phyloP scores from a whole-genome alignment of 2,888 invertebrate species.

The Thecocarcelia acutangulata region DNA sequence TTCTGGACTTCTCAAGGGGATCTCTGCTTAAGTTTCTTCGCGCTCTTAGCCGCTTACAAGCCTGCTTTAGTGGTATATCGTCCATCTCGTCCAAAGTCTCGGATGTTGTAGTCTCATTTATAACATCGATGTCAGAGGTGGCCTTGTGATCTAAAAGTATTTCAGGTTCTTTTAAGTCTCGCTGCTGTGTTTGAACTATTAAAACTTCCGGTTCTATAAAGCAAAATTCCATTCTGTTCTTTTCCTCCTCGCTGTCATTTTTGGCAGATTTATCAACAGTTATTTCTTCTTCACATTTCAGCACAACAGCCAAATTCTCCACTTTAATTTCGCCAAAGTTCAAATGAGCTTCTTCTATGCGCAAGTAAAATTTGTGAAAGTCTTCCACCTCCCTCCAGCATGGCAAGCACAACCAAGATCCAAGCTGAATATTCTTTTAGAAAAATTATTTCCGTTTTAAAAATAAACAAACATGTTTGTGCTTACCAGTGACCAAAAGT shows the following conservation, averaged over 20 bases:
- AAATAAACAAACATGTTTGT: background rate
- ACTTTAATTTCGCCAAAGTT: constrained; percentile 48
- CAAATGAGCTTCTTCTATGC: constrained; percentile 48
- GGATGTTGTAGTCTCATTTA: background rate
- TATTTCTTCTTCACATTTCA: constrained; percentile 16
- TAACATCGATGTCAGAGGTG: background rate
- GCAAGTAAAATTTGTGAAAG: constrained; percentile 58
- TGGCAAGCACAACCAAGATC: constrained; percentile 32
- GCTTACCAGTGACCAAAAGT: constrained; percentile 57
- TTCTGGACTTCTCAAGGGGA: constrained; percentile 32
- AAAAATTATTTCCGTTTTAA: background rate
- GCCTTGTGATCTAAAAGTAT: constrained; percentile 16
- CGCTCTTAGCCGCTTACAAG: background rate
- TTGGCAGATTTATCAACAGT: constrained; percentile 5
- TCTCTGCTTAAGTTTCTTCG: background rate
- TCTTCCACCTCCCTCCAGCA: constrained; percentile 50
- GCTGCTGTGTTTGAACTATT: constrained; percentile 14
- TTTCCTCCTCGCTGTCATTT: background rate
- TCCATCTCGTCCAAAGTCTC: constrained; percentile 18
- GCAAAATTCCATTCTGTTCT: background rate
- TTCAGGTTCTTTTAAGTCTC: constrained; percentile 28
- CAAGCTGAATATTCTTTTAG: background rate
- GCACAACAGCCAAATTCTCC: background rate
- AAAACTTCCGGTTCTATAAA: constrained; percentile 37
- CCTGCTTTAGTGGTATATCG: constrained; percentile 14